Base-by-base conservation (phyloP, 2,113 vertebrate genomes). In the Oryzias javanicus region DNA sequence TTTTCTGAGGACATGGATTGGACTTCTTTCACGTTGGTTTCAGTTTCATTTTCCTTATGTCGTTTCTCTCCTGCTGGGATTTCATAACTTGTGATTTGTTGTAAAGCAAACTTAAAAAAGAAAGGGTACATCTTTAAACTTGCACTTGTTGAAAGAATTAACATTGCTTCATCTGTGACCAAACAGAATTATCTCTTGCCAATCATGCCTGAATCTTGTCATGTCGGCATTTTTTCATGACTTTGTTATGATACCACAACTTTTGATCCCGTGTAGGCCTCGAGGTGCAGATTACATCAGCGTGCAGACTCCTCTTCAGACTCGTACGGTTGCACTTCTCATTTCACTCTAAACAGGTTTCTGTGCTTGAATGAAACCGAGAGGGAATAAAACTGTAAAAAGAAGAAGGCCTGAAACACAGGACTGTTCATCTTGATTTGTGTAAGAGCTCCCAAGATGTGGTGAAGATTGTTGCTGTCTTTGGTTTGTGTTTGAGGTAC, bases 241-340 rank as follows among this genome's bases (percentile, higher is more conserved):
- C 6, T 46, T 29, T 59, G 22, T 2, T 27, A 24, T 10, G 51
- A 64, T 3, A 50, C 47, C 55, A 55, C 64, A 35, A 58, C 46
- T 14, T 24, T 5, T 14, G 49, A 53, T 42, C 40, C 50, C 15
- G 5, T 29, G 15, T 18, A 7, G 72, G 62, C 4, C 6, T 7
- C 59, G 14, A 82, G 78, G 68, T 84, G 79, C 41, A 51, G 48
- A 24, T 3, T 56, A 53, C 50, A 47, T 82, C 79, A 82, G 60
- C 60, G 58, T 42, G 13, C 16, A 18, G 62, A 67, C 80, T 82
- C 67, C 74, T 68, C 25, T 61, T 18, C 42, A 46, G 40, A 50
- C 25, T 16, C 4, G 3, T 24, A 1, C 18, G 1, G 72, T 73
- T 68, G 45, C 71, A 77, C 71, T 83, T 87, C 80, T 74, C 58